Percentiles rank a stretch among this genome's conserved stretches.
These are phyloP conservation scores for Branchipolynoe longqiensis DNA, from an alignment of 2,888 invertebrate species.

Conservation along the genomic window DNA sequence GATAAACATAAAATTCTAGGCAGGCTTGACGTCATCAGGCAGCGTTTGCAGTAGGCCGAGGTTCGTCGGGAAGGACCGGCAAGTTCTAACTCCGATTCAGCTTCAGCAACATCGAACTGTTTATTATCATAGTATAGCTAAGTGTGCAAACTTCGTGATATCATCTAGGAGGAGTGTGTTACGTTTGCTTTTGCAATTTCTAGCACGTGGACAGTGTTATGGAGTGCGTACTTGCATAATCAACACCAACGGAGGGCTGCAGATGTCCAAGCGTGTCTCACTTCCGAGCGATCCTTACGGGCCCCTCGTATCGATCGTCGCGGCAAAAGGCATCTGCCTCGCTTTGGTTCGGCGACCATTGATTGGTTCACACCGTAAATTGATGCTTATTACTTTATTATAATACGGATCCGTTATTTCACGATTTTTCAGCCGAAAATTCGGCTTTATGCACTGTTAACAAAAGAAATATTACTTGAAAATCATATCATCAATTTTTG, in stretches of 20 bases:
- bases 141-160: neutral
- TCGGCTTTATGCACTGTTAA: conserved; percentile 66
- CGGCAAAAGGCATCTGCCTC: conserved; percentile 60
- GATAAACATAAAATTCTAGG: conserved; percentile 57
- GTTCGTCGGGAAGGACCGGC: conserved; percentile 15
- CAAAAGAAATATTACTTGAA: conserved; percentile 64
- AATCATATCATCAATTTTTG: conserved; percentile 50
- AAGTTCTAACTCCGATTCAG: conserved; percentile 15
- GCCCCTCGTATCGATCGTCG: conserved; percentile 50
- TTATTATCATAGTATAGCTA: neutral
- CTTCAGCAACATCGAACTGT: neutral
- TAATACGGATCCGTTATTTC: conserved; percentile 66
- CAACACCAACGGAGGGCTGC: neutral
- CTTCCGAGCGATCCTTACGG: neutral
- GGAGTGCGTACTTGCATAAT: neutral
- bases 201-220: neutral
- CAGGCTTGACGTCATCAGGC: conserved; percentile 54
- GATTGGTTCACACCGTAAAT: conserved; percentile 57
- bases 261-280: neutral
- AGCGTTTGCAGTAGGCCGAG: conserved; percentile 50
- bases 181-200: neutral
- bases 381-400: conserved; percentile 63
- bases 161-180: neutral
- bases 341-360: conserved; percentile 52
- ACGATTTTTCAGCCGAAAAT: conserved; percentile 67